Evolutionary conservation across 2,113 vertebrate genomes (phyloP).

Genomic region (Hippocampus comes): DNA sequence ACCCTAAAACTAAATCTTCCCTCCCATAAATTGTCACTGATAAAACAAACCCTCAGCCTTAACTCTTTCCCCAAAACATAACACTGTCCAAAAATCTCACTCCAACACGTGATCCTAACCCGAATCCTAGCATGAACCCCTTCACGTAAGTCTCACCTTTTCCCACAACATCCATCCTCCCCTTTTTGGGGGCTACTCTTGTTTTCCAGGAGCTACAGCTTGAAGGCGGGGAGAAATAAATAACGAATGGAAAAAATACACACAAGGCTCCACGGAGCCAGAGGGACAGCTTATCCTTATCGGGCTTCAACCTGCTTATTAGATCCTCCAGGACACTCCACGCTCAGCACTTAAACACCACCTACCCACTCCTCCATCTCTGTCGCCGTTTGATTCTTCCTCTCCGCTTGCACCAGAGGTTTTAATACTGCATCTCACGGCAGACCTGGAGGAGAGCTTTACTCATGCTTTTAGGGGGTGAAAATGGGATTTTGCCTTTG

Average conservation of each 20-base stretch:
- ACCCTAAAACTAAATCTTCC: no score
- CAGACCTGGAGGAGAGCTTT: constrained; percentile 36
- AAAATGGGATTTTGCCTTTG: constrained; percentile 42
- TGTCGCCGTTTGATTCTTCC: constrained; percentile 33
- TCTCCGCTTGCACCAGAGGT: constrained; percentile 39
- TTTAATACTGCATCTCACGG: constrained; percentile 41
- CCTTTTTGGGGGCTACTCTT: constrained; percentile 27
- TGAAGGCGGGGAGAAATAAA: constrained; percentile 21
- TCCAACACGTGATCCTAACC: background rate
- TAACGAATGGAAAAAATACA: constrained; percentile 31
- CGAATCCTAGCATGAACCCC: background rate
- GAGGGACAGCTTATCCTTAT: constrained; percentile 76
- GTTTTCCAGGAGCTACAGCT: constrained; percentile 51
- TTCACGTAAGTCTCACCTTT: background rate
- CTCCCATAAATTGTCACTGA: no score
- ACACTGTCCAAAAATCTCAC: background rate
- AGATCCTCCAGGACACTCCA: constrained; percentile 70
- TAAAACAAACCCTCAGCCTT: background rate
- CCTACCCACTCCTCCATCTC: constrained; percentile 48
- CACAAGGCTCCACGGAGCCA: constrained; percentile 64
- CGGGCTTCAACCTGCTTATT: constrained; percentile 77
- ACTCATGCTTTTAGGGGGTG: constrained; percentile 35
- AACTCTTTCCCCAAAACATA: background rate
- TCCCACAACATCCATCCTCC: constrained; percentile 21
- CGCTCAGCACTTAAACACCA: constrained; percentile 62